phyloP scores from a whole-genome alignment of 2,113 vertebrate species.

The Condylura cristata region DNA sequence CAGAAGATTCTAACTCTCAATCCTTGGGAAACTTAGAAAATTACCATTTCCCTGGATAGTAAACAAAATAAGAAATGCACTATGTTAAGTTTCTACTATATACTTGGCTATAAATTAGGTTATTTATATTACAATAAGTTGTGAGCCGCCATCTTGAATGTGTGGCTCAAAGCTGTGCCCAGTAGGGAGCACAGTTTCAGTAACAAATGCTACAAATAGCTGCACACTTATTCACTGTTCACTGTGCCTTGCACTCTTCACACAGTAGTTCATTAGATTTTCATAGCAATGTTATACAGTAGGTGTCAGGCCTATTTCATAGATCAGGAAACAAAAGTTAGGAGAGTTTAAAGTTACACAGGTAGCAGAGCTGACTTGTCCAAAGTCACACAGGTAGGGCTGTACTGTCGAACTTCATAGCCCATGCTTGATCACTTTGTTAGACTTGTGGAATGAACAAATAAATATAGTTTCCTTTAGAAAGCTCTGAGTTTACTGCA shows the following conservation, averaged over 20 bases:
- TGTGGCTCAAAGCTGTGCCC: neutral
- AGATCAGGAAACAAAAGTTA: neutral
- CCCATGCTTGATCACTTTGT: neutral
- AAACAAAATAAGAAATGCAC: neutral
- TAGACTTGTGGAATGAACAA: neutral
- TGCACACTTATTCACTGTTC: neutral
- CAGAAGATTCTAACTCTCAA: neutral
- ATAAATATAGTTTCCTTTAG: neutral
- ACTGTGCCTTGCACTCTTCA: neutral
- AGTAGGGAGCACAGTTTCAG: neutral
- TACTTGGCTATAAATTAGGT: neutral
- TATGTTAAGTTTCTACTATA: neutral
- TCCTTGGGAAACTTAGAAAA: neutral
- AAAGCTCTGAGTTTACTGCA: neutral
- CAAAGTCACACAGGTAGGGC: neutral
- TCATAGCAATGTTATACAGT: neutral
- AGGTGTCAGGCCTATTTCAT: neutral
- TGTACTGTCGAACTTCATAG: neutral
- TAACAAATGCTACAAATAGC: neutral
- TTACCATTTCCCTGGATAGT: neutral
- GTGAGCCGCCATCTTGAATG: neutral
- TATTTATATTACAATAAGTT: neutral
- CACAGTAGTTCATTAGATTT: neutral
- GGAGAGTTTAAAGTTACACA: neutral
- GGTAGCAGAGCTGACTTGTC: too few species aligned